phyloP scores from a whole-genome alignment of 2,113 vertebrate genomes.

The Pagrus major region DNA sequence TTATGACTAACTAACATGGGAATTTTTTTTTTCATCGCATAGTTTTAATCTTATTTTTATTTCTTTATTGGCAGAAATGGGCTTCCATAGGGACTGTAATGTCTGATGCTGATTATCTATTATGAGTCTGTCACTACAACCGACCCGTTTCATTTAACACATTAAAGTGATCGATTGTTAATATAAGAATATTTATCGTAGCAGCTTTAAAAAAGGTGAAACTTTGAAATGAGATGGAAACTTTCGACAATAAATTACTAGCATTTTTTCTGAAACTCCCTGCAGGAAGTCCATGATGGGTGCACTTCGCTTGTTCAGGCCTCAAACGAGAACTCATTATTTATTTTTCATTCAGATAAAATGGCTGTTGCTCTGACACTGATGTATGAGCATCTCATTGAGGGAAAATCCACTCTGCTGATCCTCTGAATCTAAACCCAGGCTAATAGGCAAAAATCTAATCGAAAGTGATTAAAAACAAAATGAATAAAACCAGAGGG shows the following conservation, averaged over 20 bases:
- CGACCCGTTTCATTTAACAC: neutral
- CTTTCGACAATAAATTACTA: no score
- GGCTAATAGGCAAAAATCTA: slow-evolving; percentile 58
- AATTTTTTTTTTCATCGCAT: no score
- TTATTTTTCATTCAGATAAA: slow-evolving; percentile 72
- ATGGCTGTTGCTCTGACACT: slow-evolving; percentile 68
- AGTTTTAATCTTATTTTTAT: no score
- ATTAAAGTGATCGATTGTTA: neutral
- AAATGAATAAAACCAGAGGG: slow-evolving; percentile 35
- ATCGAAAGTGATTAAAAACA: slow-evolving; percentile 70
- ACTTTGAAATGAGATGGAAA: no score
- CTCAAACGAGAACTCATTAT: slow-evolving; percentile 63
- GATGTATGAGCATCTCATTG: slow-evolving; percentile 71
- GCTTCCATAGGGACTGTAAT: no score
- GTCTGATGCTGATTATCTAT: neutral
- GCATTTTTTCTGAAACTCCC: slow-evolving; percentile 17
- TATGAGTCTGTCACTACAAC: fast-evolving
- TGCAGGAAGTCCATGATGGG: slow-evolving; percentile 31
- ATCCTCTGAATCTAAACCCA: slow-evolving; percentile 46
- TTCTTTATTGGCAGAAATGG: no score
- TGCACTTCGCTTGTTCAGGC: slow-evolving; percentile 29
- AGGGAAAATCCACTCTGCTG: slow-evolving; percentile 58
- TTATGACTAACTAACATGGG: no score
- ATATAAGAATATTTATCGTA: neutral
- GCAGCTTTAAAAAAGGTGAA: neutral